Base-by-base conservation (phyloP, 2,797 vertebrate species). In the Melanogrammus aeglefinus region DNA sequence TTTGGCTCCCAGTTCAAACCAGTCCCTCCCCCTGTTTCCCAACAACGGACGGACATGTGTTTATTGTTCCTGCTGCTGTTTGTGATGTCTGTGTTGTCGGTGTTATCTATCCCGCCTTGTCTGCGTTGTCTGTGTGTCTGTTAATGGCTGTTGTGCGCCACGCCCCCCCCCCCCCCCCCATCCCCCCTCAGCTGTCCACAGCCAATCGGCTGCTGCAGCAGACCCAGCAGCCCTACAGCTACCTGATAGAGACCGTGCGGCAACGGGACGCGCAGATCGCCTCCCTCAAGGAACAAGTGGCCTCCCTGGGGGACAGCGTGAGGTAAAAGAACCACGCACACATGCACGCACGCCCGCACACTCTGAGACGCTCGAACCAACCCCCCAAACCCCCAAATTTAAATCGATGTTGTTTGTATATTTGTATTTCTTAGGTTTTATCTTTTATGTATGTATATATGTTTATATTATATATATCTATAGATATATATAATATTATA, bases 141-240 rank as follows among this genome's bases (percentile, higher is more conserved):
- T 66, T 57, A 18, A 27, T 79, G 29, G 8, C 21, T 35, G 29
- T 72, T 70, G 24, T 70, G 66, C 3, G 21, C 21, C 51, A 66
- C n/a, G 4, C 8, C 57, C 7, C 57, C 1, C 4, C 27, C n/a
- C n/a, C n/a, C n/a, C n/a, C n/a, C n/a, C n/a, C n/a, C n/a, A n/a
- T n/a, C n/a, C n/a, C n/a, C 70, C 70, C 16, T 3, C 86, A 99
- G 98, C 90, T 98, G 88, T 90, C 95, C 57, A 92, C 92, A 80
- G 94, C 96, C 82, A 97, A 97, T 89, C 94, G 93, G 74, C 93
- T 99, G 77, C 86, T 99, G 80, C 93, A 92, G 89, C 96, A 97
- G 92, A 92, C 96, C 21, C 96, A 98, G 73, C 98, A 99, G 79
- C 98, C 98, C 0, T 95, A 98, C 79, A 96, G 96, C 88, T 99